Evolutionary conservation across 2,113 vertebrate genomes (phyloP).

Genomic region (Phalacrocorax pelagicus): DNA sequence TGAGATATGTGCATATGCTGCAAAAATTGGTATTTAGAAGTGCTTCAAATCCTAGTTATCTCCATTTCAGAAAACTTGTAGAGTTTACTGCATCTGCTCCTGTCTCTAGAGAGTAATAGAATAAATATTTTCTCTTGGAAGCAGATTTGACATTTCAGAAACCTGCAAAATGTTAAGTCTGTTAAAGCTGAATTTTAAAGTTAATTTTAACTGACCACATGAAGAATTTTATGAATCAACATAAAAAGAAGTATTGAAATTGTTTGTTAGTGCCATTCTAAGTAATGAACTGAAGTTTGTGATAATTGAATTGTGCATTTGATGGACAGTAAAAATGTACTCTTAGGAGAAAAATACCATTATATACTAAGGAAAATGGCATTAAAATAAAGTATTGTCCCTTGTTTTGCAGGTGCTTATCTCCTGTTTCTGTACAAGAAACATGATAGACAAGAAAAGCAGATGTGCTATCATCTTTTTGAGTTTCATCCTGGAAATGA

Average conservation of each 20-base stretch:
- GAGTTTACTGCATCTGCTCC: background rate
- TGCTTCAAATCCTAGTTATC: background rate
- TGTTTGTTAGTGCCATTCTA: background rate
- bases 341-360: constrained; percentile 13
- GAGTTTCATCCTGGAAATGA: background rate
- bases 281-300: constrained; percentile 17
- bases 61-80: background rate
- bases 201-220: constrained; percentile 21
- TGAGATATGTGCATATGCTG: background rate
- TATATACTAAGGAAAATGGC: background rate
- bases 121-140: background rate
- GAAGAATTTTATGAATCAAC: constrained; percentile 7
- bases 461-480: background rate
- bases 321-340: background rate
- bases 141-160: background rate
- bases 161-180: background rate
- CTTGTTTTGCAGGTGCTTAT: constrained; percentile 31
- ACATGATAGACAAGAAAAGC: background rate
- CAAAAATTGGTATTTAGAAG: background rate
- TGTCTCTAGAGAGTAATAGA: background rate
- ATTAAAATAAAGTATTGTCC: constrained; percentile 7
- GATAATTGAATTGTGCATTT: constrained; percentile 16
- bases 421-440: background rate
- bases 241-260: background rate
- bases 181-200: background rate